Base-by-base conservation (phyloP, 2,113 vertebrate species). In the Chaenogobius annularis region DNA sequence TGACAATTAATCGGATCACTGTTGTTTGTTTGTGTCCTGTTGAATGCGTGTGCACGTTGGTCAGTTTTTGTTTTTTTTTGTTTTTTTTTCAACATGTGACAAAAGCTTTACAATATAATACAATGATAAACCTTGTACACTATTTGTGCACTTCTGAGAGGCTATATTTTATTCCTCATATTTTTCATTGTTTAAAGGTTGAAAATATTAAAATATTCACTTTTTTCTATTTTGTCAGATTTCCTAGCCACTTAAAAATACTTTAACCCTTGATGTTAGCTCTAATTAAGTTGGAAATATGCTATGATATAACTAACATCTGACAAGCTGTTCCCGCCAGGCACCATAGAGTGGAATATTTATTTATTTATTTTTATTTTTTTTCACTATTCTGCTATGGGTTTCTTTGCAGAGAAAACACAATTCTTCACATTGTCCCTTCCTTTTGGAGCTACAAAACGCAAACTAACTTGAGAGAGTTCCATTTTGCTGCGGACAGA, bases 401-500 rank as follows among this genome's bases (percentile, higher is more conserved):
- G 26, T 61, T 26, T 35, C 23, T 63, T 63, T 40, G 22, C 1
- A 12, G 17, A 20, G 26, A 8, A n/a, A 3, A 55, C n/a, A 20
- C 54, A 26, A 26, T 26, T 26, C 22, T 58, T 26, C 17, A 1
- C 3, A 19, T 17, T n/a, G 35, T 40, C 59, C 19, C 17, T 63
- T 31, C 31, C 31, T 7, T 62, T 43, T n/a, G 35, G 23, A 43
- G 15, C 15, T 17, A 19, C n/a, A 10, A 37, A 40, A 62, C 37
- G 31, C 10, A 5, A 5, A 3, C 14, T 3, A 10, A 35, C 55
- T 37, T 37, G 37, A 40, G 67, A 75, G 77, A 20, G 14, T 76
- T 81, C 50, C 64, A 50, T 80, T 35, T 7, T 35, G 58, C 58
- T 67, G 50, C 72, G 68, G 22, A 81, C 78, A 81, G 75, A 83